These are phyloP conservation scores for Melanotaenia parkinsoni DNA, from an alignment of 2,797 vertebrate species.

Conservation along the genomic window DNA sequence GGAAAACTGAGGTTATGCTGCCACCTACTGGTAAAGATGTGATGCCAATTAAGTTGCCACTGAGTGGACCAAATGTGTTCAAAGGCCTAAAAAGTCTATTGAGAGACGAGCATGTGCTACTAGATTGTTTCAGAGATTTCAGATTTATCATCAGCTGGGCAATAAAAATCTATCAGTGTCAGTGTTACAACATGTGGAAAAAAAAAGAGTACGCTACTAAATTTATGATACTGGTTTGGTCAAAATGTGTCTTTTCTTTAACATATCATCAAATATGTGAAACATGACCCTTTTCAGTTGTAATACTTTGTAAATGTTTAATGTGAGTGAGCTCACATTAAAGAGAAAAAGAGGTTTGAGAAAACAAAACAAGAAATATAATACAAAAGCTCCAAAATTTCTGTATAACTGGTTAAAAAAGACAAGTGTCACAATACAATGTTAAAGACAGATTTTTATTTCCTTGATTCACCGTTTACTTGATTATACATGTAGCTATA, in stretches of 20 bases:
- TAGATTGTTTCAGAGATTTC: not conserved
- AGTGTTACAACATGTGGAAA: no score
- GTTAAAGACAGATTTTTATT: no score
- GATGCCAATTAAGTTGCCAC: not conserved
- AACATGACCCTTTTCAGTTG: not conserved
- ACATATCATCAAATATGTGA: no score
- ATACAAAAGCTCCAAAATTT: no score
- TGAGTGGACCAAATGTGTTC: not conserved
- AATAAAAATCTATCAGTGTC: no score
- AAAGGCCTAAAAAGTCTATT: no score
- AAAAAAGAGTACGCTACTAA: no score
- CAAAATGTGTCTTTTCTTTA: no score
- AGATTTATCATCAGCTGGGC: no score
- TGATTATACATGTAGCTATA: not conserved
- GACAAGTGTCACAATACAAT: not conserved
- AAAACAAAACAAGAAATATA: not conserved
- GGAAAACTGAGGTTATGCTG: slow-evolving; percentile 13
- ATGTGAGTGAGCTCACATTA: not conserved
- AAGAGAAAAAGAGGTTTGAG: no score
- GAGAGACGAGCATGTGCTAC: not conserved
- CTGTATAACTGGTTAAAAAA: not conserved
- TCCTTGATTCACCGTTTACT: not conserved
- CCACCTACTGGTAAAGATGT: slow-evolving; percentile 21
- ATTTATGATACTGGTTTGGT: no score
- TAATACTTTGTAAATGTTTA: not conserved